Evolutionary conservation across 2,888 invertebrate genomes (phyloP).

Genomic region (Ichneumoninae sp.): DNA sequence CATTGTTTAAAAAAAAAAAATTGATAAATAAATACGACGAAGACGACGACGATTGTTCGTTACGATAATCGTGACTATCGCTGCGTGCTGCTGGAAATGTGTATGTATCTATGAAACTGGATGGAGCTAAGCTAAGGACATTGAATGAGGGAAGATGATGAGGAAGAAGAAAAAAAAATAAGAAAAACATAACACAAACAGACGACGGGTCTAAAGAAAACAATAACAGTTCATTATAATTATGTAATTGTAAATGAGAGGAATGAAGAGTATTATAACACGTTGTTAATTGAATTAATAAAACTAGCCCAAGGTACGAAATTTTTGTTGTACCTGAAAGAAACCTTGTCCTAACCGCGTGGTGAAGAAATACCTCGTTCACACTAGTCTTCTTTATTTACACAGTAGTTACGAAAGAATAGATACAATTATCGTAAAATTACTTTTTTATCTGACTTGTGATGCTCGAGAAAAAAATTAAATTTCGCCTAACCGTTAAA

Average conservation of each 20-base stretch:
- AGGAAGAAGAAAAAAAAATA: conserved; percentile 42
- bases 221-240: conserved; percentile 78
- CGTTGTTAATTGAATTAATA: conserved; percentile 85
- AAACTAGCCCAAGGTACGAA: conserved; percentile 83
- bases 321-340: conserved; percentile 44
- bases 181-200: conserved; percentile 66
- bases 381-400: conserved; percentile 1
- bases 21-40: conserved; percentile 66
- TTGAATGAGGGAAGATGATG: conserved; percentile 57
- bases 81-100: conserved; percentile 78
- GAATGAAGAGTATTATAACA: conserved; percentile 84
- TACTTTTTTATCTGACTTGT: neutral
- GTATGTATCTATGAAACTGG: conserved; percentile 76
- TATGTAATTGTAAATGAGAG: conserved; percentile 83
- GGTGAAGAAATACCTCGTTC: neutral
- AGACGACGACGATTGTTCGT: conserved; percentile 66
- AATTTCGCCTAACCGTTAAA: neutral
- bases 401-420: neutral
- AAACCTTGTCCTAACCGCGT: neutral
- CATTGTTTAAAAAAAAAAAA: conserved; percentile 46
- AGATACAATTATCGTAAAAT: neutral
- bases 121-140: conserved; percentile 79
- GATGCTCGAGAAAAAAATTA: neutral
- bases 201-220: conserved; percentile 83
- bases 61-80: conserved; percentile 68